These are phyloP conservation scores for Tanaodytes sp. DNA, from an alignment of 2,888 invertebrate genomes.

Conservation along the genomic window DNA sequence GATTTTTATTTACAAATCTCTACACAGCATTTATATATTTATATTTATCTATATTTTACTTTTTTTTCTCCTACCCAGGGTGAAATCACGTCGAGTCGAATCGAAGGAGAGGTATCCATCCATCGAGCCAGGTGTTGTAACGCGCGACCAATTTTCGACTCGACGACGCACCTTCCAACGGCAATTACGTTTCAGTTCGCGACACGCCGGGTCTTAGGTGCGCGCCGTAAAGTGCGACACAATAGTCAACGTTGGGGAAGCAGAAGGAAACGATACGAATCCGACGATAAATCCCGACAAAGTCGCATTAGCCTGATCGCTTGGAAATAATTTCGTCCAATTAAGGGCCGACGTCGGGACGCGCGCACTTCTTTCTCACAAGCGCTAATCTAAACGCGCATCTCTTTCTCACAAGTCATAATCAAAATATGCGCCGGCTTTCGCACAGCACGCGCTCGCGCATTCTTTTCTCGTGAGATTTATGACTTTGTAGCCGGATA, in stretches of 20 bases:
- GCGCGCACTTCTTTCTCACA: slow-evolving; percentile 23
- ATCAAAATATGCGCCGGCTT: neutral
- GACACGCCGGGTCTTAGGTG: too few species aligned
- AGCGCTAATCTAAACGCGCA: slow-evolving; percentile 26
- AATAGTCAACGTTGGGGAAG: slow-evolving; percentile 7
- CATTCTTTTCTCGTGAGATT: too few species aligned
- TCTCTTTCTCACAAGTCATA: slow-evolving; percentile 36
- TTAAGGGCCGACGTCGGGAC: slow-evolving; percentile 14
- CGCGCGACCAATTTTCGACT: too few species aligned
- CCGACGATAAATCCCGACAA: slow-evolving; percentile 9
- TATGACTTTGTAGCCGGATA: too few species aligned
- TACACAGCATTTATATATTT: too few species aligned
- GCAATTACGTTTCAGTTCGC: too few species aligned
- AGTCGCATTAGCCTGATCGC: slow-evolving; percentile 16
- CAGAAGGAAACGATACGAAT: slow-evolving; percentile 2
- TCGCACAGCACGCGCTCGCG: neutral
- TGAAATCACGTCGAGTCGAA: too few species aligned
- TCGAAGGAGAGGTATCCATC: too few species aligned
- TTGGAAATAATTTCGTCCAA: slow-evolving; percentile 30
- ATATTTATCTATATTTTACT: too few species aligned
- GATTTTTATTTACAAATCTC: slow-evolving; percentile 14
- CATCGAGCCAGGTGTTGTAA: too few species aligned
- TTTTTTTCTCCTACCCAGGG: too few species aligned
- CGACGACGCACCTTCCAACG: neutral
- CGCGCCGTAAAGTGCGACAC: slow-evolving; percentile 4